Conservation (phyloP, 2,113 vertebrate species). For the Leptosomus discolor region DNA sequence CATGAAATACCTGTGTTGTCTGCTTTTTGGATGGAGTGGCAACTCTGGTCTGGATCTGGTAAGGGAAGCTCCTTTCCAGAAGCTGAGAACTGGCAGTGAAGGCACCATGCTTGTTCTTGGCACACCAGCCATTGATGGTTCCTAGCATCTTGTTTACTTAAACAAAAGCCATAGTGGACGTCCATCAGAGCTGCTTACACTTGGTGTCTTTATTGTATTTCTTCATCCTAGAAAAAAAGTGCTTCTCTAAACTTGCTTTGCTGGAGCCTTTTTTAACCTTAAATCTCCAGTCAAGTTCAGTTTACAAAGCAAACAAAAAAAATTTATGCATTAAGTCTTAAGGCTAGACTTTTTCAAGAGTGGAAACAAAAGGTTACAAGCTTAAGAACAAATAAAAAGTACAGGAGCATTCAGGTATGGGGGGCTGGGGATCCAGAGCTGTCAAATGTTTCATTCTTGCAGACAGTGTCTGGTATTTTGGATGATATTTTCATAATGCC, state of each 20-base stretch:
- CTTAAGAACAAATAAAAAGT: neutral
- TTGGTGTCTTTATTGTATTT: neutral
- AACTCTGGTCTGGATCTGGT: neutral
- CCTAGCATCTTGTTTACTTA: neutral
- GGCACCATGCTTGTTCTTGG: neutral
- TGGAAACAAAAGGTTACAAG: neutral
- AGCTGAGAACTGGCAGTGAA: neutral
- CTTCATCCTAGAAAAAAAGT: neutral
- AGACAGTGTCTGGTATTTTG: neutral
- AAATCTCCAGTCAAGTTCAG: neutral
- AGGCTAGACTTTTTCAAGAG: neutral
- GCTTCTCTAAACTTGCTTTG: neutral
- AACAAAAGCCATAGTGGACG: neutral
- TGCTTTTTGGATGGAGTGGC: neutral
- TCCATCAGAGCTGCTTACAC: accelerated
- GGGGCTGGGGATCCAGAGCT: neutral
- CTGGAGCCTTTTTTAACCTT: neutral
- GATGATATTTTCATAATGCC: neutral
- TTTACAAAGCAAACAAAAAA: neutral
- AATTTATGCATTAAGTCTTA: neutral
- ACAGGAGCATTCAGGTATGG: neutral
- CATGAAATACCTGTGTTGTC: accelerated
- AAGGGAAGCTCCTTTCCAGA: neutral
- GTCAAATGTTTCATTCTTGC: neutral
- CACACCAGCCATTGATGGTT: neutral